These are phyloP conservation scores for Tinamus guttatus DNA, from an alignment of 2,113 vertebrate genomes.

Conservation along the genomic window DNA sequence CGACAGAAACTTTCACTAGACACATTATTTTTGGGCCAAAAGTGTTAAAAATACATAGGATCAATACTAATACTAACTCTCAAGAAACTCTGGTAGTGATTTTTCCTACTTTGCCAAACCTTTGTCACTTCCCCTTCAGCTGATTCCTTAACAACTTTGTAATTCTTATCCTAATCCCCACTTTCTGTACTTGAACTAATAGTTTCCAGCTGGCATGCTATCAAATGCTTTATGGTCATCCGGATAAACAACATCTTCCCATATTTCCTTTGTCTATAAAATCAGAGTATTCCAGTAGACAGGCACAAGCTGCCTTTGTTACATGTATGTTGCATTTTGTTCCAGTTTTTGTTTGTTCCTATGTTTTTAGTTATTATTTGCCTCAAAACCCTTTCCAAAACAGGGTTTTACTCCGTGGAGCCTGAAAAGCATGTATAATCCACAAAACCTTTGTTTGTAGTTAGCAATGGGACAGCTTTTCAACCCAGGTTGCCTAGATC, in stretches of 20 bases:
- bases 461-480: not conserved
- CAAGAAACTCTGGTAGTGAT: constrained; percentile 5
- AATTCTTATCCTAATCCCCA: constrained; percentile 69
- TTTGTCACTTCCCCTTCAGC: constrained; percentile 36
- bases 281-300: constrained; percentile 32
- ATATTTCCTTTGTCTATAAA: constrained; percentile 47
- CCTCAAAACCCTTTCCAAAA: not conserved
- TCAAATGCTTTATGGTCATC: constrained; percentile 41
- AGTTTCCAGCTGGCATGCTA: constrained; percentile 60
- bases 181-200: constrained; percentile 61
- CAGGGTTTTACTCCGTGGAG: not conserved
- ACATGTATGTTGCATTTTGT: not conserved
- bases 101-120: constrained; percentile 42
- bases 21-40: not conserved
- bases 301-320: constrained; percentile 48
- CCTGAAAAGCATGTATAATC: not conserved
- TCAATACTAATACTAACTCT: not conserved
- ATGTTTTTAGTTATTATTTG: not conserved
- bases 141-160: constrained; percentile 49
- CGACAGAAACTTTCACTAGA: not conserved
- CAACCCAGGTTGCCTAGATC: not conserved
- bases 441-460: not conserved
- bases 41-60: not conserved
- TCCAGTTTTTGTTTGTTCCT: not conserved
- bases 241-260: constrained; percentile 60